phyloP scores from a whole-genome alignment of 2,113 vertebrate species.

The Synchiropus splendidus region DNA sequence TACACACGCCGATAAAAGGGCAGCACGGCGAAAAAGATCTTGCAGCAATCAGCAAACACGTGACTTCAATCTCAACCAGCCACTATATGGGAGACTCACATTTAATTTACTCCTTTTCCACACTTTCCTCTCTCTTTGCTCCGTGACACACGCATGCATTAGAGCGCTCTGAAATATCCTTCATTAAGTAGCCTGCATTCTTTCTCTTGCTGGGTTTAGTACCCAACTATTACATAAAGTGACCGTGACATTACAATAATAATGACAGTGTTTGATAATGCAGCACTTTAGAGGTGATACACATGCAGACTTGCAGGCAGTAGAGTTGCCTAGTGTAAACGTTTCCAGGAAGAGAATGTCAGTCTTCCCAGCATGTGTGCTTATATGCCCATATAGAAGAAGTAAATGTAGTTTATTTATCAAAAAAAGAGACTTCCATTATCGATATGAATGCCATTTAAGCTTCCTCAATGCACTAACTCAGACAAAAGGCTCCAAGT shows the following conservation, averaged over 20 bases:
- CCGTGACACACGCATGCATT: too few relatives aligned
- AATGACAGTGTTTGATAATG: constrained; percentile 45
- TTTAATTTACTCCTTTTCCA: constrained; percentile 26
- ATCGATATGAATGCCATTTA: too few relatives aligned
- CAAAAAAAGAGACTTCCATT: too few relatives aligned
- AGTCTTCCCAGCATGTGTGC: too few relatives aligned
- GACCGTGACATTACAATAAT: constrained; percentile 68
- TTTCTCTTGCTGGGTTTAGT: constrained; percentile 51
- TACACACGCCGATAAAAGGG: constrained; percentile 8
- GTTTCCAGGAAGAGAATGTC: too few relatives aligned
- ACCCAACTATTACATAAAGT: constrained; percentile 66
- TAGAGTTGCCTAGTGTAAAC: too few relatives aligned
- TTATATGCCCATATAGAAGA: too few relatives aligned
- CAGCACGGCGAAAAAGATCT: constrained; percentile 7
- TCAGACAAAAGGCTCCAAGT: too few relatives aligned
- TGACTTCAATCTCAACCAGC: constrained; percentile 4
- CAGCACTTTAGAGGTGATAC: constrained; percentile 57
- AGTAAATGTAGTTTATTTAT: too few relatives aligned
- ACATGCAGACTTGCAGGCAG: too few relatives aligned
- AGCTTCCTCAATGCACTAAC: too few relatives aligned
- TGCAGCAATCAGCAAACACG: constrained; percentile 4
- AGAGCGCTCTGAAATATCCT: constrained; percentile 44
- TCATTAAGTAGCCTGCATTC: constrained; percentile 53
- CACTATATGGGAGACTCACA: constrained; percentile 16
- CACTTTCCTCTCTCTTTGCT: constrained; percentile 9